Base-by-base conservation (phyloP, 2,797 vertebrate genomes). In the Lophotriccus pileatus region DNA sequence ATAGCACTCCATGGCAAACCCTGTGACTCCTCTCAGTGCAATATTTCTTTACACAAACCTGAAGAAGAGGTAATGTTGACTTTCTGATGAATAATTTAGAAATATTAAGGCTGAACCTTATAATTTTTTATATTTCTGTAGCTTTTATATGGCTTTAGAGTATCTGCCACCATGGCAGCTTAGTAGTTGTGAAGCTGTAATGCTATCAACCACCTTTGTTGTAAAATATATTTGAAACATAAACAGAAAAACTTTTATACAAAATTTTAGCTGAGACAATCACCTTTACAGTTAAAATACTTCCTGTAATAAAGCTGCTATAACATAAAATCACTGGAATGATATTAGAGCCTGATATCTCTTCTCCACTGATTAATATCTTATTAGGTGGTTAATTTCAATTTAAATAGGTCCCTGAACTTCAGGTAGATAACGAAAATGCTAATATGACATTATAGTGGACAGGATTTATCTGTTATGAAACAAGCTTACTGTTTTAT, bases 381-480 rank as follows among this genome's bases (percentile, higher is more conserved):
- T 79, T 49, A 4, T 80, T 84, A 83, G 50, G 55, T 80, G 37
- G 15, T 84, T 86, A 6, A 83, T 94, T 95, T 89, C 10, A 80
- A 74, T 91, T 88, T 87, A 93, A 94, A 91, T 44, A 86, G 55
- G 79, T 53, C 74, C n/a, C 84, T 79, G 89, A 89, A 79, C 82
- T 77, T 91, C 39, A 56, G 32, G 70, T 88, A 67, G 76, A 81
- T 78, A 83, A 92, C 39, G n/a, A 81, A 95, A 95, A 93, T 92
- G 77, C 84, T 95, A 85, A 94, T 83, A 75, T 69, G 77, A 90
- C 70, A n/a, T 70, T 87, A 79, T 10, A 68, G 93, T 80, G 93
- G 85, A 66, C 49, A 90, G 59, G 72, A 96, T 94, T 96, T 96
- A 92, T 97, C 84, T 96, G 59, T 96, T 94, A 95, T 47, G 91